Base-by-base conservation (phyloP, 2,888 invertebrate species). In the Caenorhabditis becei region DNA sequence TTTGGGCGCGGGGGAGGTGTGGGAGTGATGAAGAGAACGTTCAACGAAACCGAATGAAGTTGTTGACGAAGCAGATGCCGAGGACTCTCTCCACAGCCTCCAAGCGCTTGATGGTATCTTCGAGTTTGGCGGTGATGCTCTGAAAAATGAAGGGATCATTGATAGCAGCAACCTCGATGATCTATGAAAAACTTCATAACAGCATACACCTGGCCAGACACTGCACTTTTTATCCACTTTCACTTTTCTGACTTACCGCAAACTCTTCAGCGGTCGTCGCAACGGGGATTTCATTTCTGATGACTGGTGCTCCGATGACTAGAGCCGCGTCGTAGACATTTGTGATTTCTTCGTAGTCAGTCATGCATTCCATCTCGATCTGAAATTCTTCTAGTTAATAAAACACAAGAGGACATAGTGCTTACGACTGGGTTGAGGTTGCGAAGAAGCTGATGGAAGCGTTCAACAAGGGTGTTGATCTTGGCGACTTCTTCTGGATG, bases 341-440 rank as follows among this genome's bases (percentile, higher is more conserved):
- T 2, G 67, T 28, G 59, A 75, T 59, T n/a, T 75, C 66, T 0
- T 66, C 61, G 41, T 75, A 58, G 14, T 75, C 75, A 0, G 59
- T 20, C 75, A 75, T 61, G 24, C 58, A 59, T 23, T 75, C 66
- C 75, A 75, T 75, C 20, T 75, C 75, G 28, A 75, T 65, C 75
- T 66, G 26, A 2, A 59, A 56, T n/a, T n/a, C n/a, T n/a, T n/a
- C n/a, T n/a, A n/a, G n/a, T n/a, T n/a, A n/a, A 11, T 23, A 2
- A n/a, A 32, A 1, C 1, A 1, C 14, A 1, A 37, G 8, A 37
- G 20, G 32, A 35, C 16, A 14, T 23, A n/a, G n/a, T n/a, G n/a
- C 63, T 61, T 18, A 75, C 75, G 2, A 67, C 26, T n/a, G 66
- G 53, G 35, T 59, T 66, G 11, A 75, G 54, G 0, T 2, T 10